Evolutionary conservation across 2,113 vertebrate species (phyloP), one percentile per base, ranked within the genome.

Genomic region (Cynoglossus semilaevis): DNA sequence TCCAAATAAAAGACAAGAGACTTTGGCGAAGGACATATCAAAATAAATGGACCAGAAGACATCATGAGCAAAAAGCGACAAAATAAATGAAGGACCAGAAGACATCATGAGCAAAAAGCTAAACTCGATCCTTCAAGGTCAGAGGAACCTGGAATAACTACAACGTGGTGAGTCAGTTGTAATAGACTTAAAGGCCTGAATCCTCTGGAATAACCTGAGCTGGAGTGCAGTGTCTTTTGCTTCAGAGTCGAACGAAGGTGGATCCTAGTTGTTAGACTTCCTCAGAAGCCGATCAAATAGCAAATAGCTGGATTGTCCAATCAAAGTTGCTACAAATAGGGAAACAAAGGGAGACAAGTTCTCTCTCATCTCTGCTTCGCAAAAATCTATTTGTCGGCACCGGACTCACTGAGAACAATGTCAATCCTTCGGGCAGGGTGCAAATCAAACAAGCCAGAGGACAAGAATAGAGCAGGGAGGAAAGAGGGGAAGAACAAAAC

Each of bases 371-470:
- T 51, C 40, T 35, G 36, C 15, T 29, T 7, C 56, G 56, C 64
- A 74, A 77, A 74, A 82, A 68, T 70, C 74, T 68, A 82, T 85
- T 85, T 84, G 85, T 87, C 82, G 77, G 48, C 49, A 14, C 63
- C 8, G 53, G 67, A 62, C 72, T 72, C 67, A 53, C 82, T 77
- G 72, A 76, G 79, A 83, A 84, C 77, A 82, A 75, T 76, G 74
- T 80, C 77, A 82, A 57, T 66, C 59, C 80, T 82, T 79, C 79
- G 78, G 77, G 79, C 74, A 65, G 77, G 63, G 72, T 58, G 68
- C 63, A 77, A 83, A 85, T 79, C 78, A 68, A 85, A 79, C 64
- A 78, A 84, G 78, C 66, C 65, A 16, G 62, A 76, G 75, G 63
- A 78, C 58, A 76, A 84, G 80, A 40, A 57, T 64, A 75, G 71